These are phyloP conservation scores for Amiota communis DNA, from an alignment of 2,888 invertebrate species.

Conservation along the genomic window DNA sequence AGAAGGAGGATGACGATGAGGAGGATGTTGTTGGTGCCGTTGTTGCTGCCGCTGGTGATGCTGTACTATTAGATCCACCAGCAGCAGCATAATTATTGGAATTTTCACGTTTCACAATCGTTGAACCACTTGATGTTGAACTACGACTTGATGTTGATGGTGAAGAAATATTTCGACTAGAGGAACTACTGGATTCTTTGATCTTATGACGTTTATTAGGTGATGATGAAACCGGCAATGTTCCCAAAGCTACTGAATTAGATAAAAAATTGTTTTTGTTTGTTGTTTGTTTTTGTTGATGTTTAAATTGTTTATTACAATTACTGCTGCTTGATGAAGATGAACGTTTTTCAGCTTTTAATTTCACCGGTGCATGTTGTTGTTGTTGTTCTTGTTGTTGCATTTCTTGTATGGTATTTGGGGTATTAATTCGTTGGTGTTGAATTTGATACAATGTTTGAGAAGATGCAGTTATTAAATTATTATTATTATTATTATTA, in stretches of 20 bases:
- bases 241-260: slow-evolving; percentile 29
- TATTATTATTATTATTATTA: slow-evolving; percentile 31
- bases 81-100: slow-evolving; percentile 36
- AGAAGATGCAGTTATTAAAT: slow-evolving; percentile 40
- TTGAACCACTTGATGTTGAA: slow-evolving; percentile 25
- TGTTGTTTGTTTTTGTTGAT: slow-evolving; percentile 45
- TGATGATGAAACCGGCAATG: slow-evolving; percentile 68
- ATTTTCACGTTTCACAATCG: slow-evolving; percentile 38
- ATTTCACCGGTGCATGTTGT: slow-evolving; percentile 37
- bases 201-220: slow-evolving; percentile 69
- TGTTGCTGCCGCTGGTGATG: slow-evolving; percentile 18
- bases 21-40: slow-evolving; percentile 3
- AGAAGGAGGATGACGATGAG: slow-evolving; percentile 35
- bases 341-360: slow-evolving; percentile 22
- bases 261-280: slow-evolving; percentile 47
- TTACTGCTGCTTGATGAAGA: slow-evolving; percentile 42
- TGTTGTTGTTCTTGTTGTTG: slow-evolving; percentile 45
- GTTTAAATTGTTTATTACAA: slow-evolving; percentile 45
- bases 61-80: slow-evolving; percentile 10
- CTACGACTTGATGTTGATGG: slow-evolving; percentile 49
- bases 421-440: slow-evolving; percentile 41
- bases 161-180: slow-evolving; percentile 59
- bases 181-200: slow-evolving; percentile 53
- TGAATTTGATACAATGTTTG: slow-evolving; percentile 42
- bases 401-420: slow-evolving; percentile 42